phyloP scores from a whole-genome alignment of 2,888 invertebrate species.

The Copidosoma aretas region DNA sequence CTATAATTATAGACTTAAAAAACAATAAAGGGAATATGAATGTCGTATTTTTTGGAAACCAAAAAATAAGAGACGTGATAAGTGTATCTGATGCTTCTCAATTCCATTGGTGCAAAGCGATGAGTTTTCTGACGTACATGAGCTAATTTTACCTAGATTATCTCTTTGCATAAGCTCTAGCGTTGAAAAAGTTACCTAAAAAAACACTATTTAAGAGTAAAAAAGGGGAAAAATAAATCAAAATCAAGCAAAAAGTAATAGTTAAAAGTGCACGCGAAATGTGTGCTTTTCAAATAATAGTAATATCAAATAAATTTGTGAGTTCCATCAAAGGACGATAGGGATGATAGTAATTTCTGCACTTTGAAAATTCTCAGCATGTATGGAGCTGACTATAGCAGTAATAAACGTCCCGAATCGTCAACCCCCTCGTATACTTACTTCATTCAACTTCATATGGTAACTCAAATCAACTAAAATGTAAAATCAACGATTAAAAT shows the following conservation, averaged over 20 bases:
- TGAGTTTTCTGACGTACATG: conserved; percentile 46
- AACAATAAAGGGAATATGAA: background rate
- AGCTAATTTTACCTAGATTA: conserved; percentile 48
- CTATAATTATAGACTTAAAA: conserved; percentile 18
- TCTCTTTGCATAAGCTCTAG: conserved; percentile 43
- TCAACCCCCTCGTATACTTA: conserved; percentile 5
- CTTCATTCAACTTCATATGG: conserved; percentile 20
- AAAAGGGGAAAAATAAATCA: conserved; percentile 11
- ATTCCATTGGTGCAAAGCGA: conserved; percentile 39
- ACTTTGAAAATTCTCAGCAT: conserved; percentile 12
- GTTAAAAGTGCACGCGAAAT: conserved; percentile 7
- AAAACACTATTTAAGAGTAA: conserved; percentile 31
- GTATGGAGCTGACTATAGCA: conserved; percentile 24
- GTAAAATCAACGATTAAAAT: conserved; percentile 12
- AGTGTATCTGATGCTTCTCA: conserved; percentile 17
- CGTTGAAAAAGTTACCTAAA: conserved; percentile 40
- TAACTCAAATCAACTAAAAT: conserved; percentile 12
- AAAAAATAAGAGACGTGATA: conserved; percentile 16
- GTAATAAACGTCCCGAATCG: conserved; percentile 4
- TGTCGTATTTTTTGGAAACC: conserved; percentile 20
- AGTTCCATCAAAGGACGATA: conserved; percentile 17
- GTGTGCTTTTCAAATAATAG: conserved; percentile 31
- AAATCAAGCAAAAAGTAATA: conserved; percentile 9
- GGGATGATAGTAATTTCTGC: conserved; percentile 11
- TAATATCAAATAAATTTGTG: conserved; percentile 27